phyloP scores from a whole-genome alignment of 2,113 vertebrate species.

The Gnathonemus longibarbis region DNA sequence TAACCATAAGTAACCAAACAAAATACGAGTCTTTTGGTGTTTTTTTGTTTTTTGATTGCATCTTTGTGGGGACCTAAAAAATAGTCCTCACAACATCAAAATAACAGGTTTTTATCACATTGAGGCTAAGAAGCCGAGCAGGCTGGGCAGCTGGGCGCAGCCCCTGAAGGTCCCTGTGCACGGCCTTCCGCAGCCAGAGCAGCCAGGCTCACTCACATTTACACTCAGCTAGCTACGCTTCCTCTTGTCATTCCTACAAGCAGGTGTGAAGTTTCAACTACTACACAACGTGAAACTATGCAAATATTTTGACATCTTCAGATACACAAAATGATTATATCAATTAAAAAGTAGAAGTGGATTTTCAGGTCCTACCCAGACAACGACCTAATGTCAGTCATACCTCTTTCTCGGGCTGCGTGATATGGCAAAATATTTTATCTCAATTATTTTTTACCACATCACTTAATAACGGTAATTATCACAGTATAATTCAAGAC shows the following conservation, averaged over 20 bases:
- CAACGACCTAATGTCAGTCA: background rate
- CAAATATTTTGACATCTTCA: background rate
- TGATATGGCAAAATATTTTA: background rate
- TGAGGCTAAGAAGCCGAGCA: too few species aligned
- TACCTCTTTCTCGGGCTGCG: background rate
- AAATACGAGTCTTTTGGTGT: too few species aligned
- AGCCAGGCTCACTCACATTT: background rate
- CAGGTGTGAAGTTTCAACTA: background rate
- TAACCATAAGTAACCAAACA: too few species aligned
- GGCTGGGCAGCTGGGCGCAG: too few species aligned
- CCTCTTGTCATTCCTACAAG: background rate
- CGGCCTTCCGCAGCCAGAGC: background rate
- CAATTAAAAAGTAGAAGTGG: background rate
- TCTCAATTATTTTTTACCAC: background rate
- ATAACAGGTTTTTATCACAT: background rate
- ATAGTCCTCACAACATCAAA: too few species aligned
- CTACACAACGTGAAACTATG: background rate
- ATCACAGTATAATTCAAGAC: background rate
- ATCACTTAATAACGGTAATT: background rate
- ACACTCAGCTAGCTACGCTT: background rate
- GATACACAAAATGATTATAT: background rate
- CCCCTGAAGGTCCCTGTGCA: too few species aligned
- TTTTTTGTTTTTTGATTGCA: too few species aligned
- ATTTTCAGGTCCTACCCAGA: background rate
- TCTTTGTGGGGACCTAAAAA: too few species aligned